Conservation (phyloP, 2,113 vertebrate species). For the Oophaga pumilio region DNA sequence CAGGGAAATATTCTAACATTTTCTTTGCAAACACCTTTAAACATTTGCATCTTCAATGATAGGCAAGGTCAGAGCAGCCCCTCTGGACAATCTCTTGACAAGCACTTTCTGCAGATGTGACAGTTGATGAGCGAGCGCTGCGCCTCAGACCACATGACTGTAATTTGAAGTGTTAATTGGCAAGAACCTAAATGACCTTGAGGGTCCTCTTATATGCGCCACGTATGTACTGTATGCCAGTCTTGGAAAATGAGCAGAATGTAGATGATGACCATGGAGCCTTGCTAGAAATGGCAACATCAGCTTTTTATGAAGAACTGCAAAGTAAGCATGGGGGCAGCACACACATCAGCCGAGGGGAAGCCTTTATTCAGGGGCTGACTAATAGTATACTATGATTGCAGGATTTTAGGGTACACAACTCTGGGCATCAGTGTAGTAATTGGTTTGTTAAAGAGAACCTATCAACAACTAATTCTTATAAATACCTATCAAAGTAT, state of each 20-base stretch:
- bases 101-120: constrained; percentile 58
- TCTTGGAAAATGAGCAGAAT: background rate
- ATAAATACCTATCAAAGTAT: background rate
- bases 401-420: background rate
- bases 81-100: constrained; percentile 61
- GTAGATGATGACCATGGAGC: background rate
- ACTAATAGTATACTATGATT: background rate
- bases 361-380: background rate
- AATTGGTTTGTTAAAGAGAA: background rate
- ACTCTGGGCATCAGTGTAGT: background rate
- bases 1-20: constrained; percentile 56
- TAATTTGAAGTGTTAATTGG: constrained; percentile 71
- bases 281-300: background rate
- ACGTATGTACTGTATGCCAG: constrained; percentile 10
- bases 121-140: constrained; percentile 49
- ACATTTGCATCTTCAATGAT: constrained; percentile 63
- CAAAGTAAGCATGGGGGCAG: background rate
- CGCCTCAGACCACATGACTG: constrained; percentile 59
- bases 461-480: background rate
- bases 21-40: constrained; percentile 59
- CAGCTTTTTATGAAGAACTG: background rate
- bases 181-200: constrained; percentile 60
- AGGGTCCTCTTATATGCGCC: constrained; percentile 54
- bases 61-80: constrained; percentile 60
- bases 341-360: background rate